Evolutionary conservation across 2,113 vertebrate species (phyloP).

Genomic region (Corvus cornix): DNA sequence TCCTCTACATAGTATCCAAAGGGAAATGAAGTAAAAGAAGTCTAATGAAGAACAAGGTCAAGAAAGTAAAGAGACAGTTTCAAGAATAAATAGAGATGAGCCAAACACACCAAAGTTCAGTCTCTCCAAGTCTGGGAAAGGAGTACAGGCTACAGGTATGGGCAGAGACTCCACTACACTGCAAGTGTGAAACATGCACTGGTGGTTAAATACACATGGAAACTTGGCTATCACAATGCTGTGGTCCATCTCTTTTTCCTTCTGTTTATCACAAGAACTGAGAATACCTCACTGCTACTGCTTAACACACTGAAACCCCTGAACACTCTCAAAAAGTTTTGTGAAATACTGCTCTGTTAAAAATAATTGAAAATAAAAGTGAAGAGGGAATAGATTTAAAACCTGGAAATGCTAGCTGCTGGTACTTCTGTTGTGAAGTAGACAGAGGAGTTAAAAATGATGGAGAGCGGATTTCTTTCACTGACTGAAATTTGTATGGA

Average conservation of each 20-base stretch:
- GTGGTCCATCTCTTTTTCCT: neutral
- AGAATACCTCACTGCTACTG: neutral
- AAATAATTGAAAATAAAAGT: neutral
- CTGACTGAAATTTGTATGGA: neutral
- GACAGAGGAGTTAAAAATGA: neutral
- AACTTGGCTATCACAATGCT: neutral
- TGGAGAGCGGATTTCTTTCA: neutral
- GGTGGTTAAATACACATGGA: neutral
- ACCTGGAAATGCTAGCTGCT: neutral
- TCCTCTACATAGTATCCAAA: neutral
- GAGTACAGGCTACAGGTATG: neutral
- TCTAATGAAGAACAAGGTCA: neutral
- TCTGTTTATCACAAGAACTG: neutral
- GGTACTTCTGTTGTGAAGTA: neutral
- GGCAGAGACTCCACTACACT: neutral
- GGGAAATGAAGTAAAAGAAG: neutral
- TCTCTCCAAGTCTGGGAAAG: neutral
- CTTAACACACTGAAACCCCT: neutral
- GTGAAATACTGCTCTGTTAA: neutral
- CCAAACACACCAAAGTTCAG: rapidly evolving
- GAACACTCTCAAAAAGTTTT: neutral
- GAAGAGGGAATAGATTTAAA: neutral
- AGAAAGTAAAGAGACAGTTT: neutral
- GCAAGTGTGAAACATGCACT: neutral
- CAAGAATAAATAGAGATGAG: neutral